Evolutionary conservation across 2,888 invertebrate species (phyloP), one percentile per base, ranked within the genome.

Genomic region (Timema cristinae): DNA sequence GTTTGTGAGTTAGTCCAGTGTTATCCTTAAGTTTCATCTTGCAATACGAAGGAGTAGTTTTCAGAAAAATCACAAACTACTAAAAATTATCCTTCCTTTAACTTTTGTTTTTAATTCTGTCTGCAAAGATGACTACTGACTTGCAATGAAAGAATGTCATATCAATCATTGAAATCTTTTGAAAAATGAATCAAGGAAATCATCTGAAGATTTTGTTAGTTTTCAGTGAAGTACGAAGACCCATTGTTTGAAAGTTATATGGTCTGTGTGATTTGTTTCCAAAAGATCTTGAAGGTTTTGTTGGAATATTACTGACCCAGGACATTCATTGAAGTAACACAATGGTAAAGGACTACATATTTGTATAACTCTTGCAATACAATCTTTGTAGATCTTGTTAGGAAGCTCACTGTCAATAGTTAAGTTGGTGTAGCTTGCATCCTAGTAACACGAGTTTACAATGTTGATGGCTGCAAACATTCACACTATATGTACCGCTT

Each of bases 51-150:
- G 15, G 10, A 59, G 15, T 59, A 59, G 59, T 59, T 59, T 59
- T 59, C 59, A 59, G 59, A 59, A 13, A 59, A 59, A 15, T 59
- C 59, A 63, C 63, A 63, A 32, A 63, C 47, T 63, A 63, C 47
- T 16, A 63, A 63, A 63, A 63, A 63, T 48, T n/a, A 2, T 59
- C 32, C 6, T 32, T 59, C 59, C n/a, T 59, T 59, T 59, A 11
- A 32, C 32, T 16, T n/a, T 59, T 32, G n/a, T 32, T 32, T 59
- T 59, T 16, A 59, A 32, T 16, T 13, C 9, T n/a, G 16, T 16
- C 5, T 5, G 59, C 2, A 59, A 9, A 16, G 4, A 59, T 59
- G 59, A 59, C 7, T 59, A 6, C 59, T 59, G n/a, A n/a, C 7
- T 59, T 59, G 6, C 10, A 59, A 59, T 59, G 59, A 59, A 59